Percentiles rank a stretch among this genome's conserved stretches.
Conservation (phyloP, 2,797 vertebrate genomes). For the Acipenser ruthenus region DNA sequence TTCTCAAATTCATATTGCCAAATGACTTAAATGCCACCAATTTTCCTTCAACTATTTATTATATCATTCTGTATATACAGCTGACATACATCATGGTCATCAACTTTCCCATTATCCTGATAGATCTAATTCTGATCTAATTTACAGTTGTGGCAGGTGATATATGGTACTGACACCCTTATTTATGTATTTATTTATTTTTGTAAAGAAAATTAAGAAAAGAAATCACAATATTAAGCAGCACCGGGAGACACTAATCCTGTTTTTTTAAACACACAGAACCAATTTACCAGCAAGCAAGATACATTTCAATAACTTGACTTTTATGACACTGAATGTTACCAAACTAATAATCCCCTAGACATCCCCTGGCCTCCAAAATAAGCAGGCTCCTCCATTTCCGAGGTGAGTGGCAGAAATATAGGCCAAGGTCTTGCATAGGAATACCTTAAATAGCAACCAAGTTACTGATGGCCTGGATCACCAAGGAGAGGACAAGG, state of each 20-base stretch:
- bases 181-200: too few species aligned
- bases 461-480: conserved; percentile 37
- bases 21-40: too few species aligned
- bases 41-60: too few species aligned
- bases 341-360: conserved; percentile 55
- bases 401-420: conserved; percentile 56
- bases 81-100: too few species aligned
- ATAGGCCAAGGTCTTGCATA: conserved; percentile 67
- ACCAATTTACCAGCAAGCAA: too few species aligned
- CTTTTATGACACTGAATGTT: conserved; percentile 43
- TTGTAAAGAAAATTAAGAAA: neutral
- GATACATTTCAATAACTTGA: conserved; percentile 35
- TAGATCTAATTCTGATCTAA: too few species aligned
- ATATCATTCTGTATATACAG: too few species aligned
- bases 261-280: too few species aligned
- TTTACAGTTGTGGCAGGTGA: too few species aligned
- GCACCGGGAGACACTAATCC: conserved; percentile 4
- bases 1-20: too few species aligned
- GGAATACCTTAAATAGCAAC: conserved; percentile 54
- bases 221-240: neutral
- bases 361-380: conserved; percentile 51
- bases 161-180: too few species aligned
- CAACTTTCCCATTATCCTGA: too few species aligned
- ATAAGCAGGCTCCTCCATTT: conserved; percentile 52
- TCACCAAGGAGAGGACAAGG: conserved; percentile 37